A percentile compares a stretch with the other conserved stretches of the same genome.
phyloP scores from a whole-genome alignment of 2,797 vertebrate genomes.

The Psittacula derbiana region DNA sequence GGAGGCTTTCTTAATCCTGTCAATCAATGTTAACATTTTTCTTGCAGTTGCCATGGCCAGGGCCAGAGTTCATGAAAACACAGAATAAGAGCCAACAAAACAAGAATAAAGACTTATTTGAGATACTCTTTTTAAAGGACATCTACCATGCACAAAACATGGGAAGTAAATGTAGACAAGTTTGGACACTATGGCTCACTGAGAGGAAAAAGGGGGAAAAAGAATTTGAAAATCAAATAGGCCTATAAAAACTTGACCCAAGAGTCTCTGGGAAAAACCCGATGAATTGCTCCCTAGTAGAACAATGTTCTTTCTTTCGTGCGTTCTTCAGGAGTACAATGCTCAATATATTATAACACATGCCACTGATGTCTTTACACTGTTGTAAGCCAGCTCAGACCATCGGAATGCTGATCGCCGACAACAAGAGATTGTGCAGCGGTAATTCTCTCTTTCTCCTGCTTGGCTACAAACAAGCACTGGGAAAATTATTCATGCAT shows the following conservation, averaged over 20 bases:
- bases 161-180: constrained; percentile 98
- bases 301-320: constrained; percentile 88
- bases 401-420: constrained; percentile 79
- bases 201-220: constrained; percentile 87
- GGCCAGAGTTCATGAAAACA: constrained; percentile 99
- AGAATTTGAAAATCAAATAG: constrained; percentile 98
- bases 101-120: constrained; percentile 99
- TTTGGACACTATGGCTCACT: constrained; percentile 90
- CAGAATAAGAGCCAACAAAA: constrained; percentile 98
- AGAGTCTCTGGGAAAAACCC: constrained; percentile 99
- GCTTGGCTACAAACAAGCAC: constrained; percentile 72
- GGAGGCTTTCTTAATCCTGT: constrained; percentile 97
- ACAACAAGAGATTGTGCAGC: constrained; percentile 74
- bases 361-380: constrained; percentile 85
- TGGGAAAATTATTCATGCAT: constrained; percentile 82
- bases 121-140: constrained; percentile 97
- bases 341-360: constrained; percentile 91
- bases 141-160: constrained; percentile 97
- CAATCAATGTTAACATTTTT: constrained; percentile 99
- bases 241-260: constrained; percentile 96
- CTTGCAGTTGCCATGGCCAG: constrained; percentile 97
- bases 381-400: constrained; percentile 84
- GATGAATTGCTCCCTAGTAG: constrained; percentile 92
- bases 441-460: constrained; percentile 72
- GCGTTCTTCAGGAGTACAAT: constrained; percentile 87